Evolutionary conservation across 2,888 invertebrate species (phyloP).

Genomic region (Diachrysia chrysitis): DNA sequence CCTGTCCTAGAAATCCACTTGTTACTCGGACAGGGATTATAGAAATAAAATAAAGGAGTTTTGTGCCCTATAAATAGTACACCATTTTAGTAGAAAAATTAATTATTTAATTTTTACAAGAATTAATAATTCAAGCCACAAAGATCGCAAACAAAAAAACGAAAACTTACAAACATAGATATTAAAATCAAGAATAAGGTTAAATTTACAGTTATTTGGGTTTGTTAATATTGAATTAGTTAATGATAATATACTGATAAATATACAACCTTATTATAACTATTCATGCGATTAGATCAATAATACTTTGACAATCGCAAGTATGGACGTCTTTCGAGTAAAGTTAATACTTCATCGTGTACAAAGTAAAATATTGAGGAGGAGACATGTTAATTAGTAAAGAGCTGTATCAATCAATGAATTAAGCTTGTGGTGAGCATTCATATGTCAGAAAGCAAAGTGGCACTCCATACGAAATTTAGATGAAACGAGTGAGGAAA

Average conservation of each 20-base stretch:
- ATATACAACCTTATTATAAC: background rate
- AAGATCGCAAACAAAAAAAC: too few relatives aligned
- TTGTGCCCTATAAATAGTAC: background rate
- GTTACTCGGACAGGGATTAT: conserved; percentile 14
- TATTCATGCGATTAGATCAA: conserved; percentile 8
- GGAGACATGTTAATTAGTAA: conserved; percentile 6
- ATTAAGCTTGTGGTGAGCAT: conserved; percentile 2
- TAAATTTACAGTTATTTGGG: too few relatives aligned
- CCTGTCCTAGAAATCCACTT: conserved; percentile 24
- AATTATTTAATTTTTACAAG: background rate
- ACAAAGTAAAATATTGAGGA: background rate
- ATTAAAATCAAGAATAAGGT: too few relatives aligned
- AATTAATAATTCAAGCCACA: too few relatives aligned
- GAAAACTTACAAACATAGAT: too few relatives aligned
- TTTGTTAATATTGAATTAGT: too few relatives aligned
- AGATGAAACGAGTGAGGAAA: background rate
- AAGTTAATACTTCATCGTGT: too few relatives aligned
- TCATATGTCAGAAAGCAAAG: background rate
- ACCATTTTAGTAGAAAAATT: too few relatives aligned
- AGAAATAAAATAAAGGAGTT: background rate
- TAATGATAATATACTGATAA: too few relatives aligned
- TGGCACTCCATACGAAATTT: conserved; percentile 1
- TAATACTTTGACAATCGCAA: background rate
- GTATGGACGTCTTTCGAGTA: background rate
- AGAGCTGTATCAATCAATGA: background rate